Evolutionary conservation across 2,113 vertebrate species (phyloP).

Genomic region (human (Homo sapiens)): DNA sequence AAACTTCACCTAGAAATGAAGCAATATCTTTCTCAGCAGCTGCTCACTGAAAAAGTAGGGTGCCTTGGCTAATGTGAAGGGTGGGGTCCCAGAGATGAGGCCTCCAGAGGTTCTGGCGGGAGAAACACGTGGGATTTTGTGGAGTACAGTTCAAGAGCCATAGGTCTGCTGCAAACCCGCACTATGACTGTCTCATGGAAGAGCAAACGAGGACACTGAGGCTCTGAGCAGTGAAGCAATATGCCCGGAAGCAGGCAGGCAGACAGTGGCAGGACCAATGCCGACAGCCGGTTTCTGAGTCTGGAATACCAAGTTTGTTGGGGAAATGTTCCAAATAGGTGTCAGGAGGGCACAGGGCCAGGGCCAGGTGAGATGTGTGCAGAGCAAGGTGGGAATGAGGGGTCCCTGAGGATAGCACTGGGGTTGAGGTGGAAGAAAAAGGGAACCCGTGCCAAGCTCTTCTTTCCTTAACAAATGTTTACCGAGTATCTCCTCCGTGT

Average conservation of each 20-base stretch:
- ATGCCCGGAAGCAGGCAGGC: accelerated
- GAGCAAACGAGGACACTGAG: accelerated
- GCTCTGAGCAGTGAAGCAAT: background rate
- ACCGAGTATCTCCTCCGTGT: accelerated
- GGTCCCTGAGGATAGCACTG: accelerated
- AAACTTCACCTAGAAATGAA: background rate
- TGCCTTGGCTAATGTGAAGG: background rate
- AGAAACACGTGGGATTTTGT: accelerated
- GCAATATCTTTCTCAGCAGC: background rate
- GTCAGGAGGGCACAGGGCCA: background rate
- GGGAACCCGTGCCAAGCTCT: background rate
- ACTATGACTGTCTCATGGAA: background rate
- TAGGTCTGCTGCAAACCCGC: background rate
- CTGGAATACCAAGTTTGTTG: too few species aligned
- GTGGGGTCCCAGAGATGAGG: accelerated
- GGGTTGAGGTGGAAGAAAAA: background rate
- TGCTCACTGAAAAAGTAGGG: accelerated
- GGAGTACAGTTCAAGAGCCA: background rate
- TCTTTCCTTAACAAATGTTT: background rate
- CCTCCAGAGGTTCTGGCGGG: background rate
- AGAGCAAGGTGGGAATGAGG: background rate
- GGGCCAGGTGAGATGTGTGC: background rate
- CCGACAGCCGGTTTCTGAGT: accelerated
- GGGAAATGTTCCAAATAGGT: background rate
- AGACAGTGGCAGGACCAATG: accelerated